Conservation (phyloP, 2,797 vertebrate species). For the Diglossa cyanea region DNA sequence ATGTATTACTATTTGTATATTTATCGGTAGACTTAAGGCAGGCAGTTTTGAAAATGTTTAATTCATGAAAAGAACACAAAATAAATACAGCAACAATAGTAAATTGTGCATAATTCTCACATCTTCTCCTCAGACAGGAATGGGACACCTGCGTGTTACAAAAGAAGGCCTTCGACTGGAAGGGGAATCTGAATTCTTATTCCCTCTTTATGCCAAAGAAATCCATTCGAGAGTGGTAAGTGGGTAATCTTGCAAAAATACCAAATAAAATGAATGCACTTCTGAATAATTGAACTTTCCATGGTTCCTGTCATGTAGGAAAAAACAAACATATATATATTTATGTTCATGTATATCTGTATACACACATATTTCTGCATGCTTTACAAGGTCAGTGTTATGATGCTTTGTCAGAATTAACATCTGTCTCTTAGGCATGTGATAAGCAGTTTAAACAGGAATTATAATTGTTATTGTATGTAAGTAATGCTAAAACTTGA, state of each 20-base stretch:
- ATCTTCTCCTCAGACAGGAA: slow-evolving; percentile 83
- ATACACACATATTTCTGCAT: neutral
- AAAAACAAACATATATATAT: neutral
- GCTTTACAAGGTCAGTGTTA: neutral
- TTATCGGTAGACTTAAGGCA: neutral
- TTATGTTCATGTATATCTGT: too few relatives aligned
- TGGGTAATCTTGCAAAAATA: neutral
- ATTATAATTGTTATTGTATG: neutral
- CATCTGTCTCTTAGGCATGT: neutral
- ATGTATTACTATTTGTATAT: neutral
- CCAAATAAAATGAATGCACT: neutral
- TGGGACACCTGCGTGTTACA: slow-evolving; percentile 89
- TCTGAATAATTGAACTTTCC: neutral
- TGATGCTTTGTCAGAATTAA: neutral
- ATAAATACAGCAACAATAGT: neutral
- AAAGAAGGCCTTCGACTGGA: slow-evolving; percentile 88
- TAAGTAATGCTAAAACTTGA: neutral
- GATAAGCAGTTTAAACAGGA: neutral
- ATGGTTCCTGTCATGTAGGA: neutral
- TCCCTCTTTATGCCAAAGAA: slow-evolving; percentile 91
- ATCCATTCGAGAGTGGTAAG: slow-evolving; percentile 92
- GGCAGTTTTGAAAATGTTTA: neutral
- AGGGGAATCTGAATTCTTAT: slow-evolving; percentile 93
- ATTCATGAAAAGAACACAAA: neutral
- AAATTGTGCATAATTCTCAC: neutral